A percentile compares a stretch with the other conserved stretches of the same genome.
Evolutionary conservation across 2,113 vertebrate species (phyloP).

Genomic region (Callorhinus ursinus): DNA sequence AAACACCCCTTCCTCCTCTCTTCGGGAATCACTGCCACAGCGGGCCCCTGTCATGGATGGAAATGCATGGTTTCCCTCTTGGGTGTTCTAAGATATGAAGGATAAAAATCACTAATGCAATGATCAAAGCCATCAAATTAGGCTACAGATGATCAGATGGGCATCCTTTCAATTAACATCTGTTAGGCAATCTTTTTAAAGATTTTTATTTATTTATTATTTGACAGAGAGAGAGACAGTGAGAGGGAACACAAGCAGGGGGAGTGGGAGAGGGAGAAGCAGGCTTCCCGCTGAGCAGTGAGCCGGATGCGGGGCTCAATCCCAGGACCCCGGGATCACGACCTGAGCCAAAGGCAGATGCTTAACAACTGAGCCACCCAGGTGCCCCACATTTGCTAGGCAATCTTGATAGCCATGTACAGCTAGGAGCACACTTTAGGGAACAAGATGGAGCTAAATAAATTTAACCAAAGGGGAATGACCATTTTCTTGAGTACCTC

Average conservation of each 20-base stretch:
- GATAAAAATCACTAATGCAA: background rate
- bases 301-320: too few relatives aligned
- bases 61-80: background rate
- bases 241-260: too few relatives aligned
- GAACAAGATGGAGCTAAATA: background rate
- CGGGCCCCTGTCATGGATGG: too few relatives aligned
- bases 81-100: background rate
- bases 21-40: background rate
- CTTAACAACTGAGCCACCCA: too few relatives aligned
- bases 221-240: too few relatives aligned
- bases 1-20: background rate
- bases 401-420: accelerated
- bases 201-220: too few relatives aligned
- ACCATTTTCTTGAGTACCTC: background rate
- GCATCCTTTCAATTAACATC: background rate
- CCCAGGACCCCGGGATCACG: too few relatives aligned
- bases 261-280: too few relatives aligned
- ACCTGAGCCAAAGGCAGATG: too few relatives aligned
- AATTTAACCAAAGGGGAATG: background rate
- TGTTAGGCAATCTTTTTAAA: too few relatives aligned
- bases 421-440: background rate
- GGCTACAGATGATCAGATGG: background rate
- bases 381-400: background rate
- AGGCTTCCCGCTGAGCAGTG: too few relatives aligned
- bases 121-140: background rate